phyloP scores from a whole-genome alignment of 2,888 invertebrate genomes.

The Cheilosia vulpina region DNA sequence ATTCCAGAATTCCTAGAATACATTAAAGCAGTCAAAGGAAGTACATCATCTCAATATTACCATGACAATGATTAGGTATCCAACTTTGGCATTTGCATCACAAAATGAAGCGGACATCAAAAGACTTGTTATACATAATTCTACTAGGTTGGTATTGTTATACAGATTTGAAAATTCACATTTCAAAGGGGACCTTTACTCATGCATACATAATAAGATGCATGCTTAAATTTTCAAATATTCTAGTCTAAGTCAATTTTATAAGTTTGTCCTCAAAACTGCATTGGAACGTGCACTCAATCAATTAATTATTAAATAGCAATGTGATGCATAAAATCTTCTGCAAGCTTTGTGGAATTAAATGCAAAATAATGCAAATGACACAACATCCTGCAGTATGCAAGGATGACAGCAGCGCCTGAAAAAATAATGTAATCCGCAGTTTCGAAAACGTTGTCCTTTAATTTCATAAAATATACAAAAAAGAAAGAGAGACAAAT shows the following conservation, averaged over 20 bases:
- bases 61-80: not conserved
- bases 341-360: constrained; percentile 22
- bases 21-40: not conserved
- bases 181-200: not conserved
- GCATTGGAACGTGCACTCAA: constrained; percentile 7
- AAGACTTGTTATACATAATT: constrained; percentile 11
- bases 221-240: constrained; percentile 7
- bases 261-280: not conserved
- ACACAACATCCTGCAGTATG: constrained; percentile 10
- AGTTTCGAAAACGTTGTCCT: constrained; percentile 40
- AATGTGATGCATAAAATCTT: constrained; percentile 21
- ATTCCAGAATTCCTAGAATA: too few relatives aligned
- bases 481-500: not conserved
- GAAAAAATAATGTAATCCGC: constrained; percentile 38
- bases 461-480: constrained; percentile 21
- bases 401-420: constrained; percentile 15
- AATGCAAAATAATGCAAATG: constrained; percentile 42
- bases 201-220: not conserved
- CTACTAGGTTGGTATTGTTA: constrained; percentile 5
- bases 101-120: constrained; percentile 15
- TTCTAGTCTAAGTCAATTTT: too few relatives aligned
- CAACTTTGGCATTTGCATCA: constrained; percentile 7
- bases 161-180: not conserved
- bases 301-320: constrained; percentile 30
- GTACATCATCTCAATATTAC: not conserved